Evolutionary conservation across 2,888 invertebrate genomes (phyloP), one percentile per base, ranked within the genome.

Genomic region (Cryptops parisi): DNA sequence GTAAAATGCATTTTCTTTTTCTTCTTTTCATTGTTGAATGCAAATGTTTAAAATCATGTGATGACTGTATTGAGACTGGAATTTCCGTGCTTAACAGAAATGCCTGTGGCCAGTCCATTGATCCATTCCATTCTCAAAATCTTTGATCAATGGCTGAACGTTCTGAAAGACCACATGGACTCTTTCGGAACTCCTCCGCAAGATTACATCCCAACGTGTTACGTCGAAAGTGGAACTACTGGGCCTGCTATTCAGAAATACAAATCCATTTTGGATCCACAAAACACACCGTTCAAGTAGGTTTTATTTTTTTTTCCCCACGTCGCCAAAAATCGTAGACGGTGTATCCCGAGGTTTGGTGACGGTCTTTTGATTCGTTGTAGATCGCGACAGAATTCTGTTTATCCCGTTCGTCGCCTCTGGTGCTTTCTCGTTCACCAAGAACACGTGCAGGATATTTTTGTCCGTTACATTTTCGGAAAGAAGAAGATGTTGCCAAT

Each of bases 391-490:
- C 57, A 57, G 21, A 53, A 53, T 17, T 57, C 55, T 59, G 64
- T 43, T 64, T 63, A 71, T 43, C 70, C 74, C 1, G 70, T 73
- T 15, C 71, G 71, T 57, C 78, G 96, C 2, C 72, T 98, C 4
- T 98, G 98, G 98, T 84, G 81, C 64, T 93, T 80, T 69, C 75
- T 98, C 58, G 88, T 97, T 2, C 78, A 85, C 46, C 94, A 98
- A 69, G 93, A 96, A 69, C 73, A 78, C 44, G 85, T 96, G 25
- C 91, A 93, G 73, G 88, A 96, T 62, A 78, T 91, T 54, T 98
- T 98, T 71, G 89, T 98, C 64, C 80, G 91, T 54, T 88, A 91
- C 57, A 87, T 98, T 56, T 98, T 96, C 68, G 85, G 87, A 1
- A 84, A 84, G 60, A 55, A 33, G 23, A 50, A 54, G 23, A 2